Evolutionary conservation across 2,888 invertebrate genomes (phyloP), one percentile per base, ranked within the genome.

Genomic region (Himalopsyche kuldschensis): DNA sequence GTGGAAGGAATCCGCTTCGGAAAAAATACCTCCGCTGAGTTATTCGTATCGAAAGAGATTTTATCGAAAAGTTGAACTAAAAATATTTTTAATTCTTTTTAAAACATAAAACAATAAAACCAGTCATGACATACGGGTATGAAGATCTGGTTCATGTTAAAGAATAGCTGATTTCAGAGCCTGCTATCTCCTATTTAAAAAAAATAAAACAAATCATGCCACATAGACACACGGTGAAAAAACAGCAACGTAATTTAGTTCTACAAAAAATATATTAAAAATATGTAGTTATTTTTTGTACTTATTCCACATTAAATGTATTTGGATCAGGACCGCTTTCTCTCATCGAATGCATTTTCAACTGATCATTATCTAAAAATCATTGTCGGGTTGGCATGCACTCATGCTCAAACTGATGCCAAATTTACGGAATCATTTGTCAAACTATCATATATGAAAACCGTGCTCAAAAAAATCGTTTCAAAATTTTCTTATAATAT

Each of bases 1-100:
- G 69, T 69, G 27, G 69, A n/a, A 69, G 11, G 69, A 69, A 69
- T 69, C 69, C 69, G 69, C 69, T 69, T 27, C 69, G 69, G n/a
- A 69, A 69, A 69, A 41, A 41, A 69, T 69, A 27, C 69, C 69
- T 27, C 4, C 24, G 69, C 30, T 30, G 69, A 69, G 69, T 69
- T 69, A 69, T 69, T 69, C 69, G 69, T 30, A 30, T 69, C 30
- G 69, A 69, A 69, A 69, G 27, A 69, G 69, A 69, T 69, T 69
- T 69, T 69, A 69, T 69, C 69, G 69, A 69, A 69, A 69, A 69
- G 69, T 69, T 69, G 69, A 69, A 69, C 69, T 69, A 69, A 69
- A 69, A 69, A 69, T 69, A 69, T 69, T 41, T 41, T 69, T 69
- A 69, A 69, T 69, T 69, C 69, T 69, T 69, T 69, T 69, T 69